phyloP scores from a whole-genome alignment of 2,113 vertebrate genomes.

The Serilophus lunatus region DNA sequence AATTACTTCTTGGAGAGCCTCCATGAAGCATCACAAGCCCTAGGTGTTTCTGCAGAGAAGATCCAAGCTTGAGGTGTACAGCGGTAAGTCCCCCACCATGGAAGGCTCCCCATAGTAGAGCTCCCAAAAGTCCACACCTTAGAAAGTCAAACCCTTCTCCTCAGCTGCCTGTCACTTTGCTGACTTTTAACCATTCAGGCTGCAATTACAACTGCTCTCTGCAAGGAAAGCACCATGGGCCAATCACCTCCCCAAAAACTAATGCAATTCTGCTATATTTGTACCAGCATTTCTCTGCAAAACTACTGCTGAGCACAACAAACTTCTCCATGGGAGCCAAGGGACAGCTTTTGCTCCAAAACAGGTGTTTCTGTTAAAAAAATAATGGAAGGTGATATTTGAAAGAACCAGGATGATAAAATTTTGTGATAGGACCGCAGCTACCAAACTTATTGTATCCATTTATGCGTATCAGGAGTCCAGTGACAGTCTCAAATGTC shows the following conservation, averaged over 20 bases:
- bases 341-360: background rate
- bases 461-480: background rate
- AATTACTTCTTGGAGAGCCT: background rate
- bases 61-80: background rate
- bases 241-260: background rate
- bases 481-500: background rate
- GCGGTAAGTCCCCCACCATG: accelerated
- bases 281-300: background rate
- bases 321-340: background rate
- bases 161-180: background rate
- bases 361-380: background rate
- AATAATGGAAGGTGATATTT: background rate
- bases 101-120: accelerated
- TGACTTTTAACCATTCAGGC: background rate
- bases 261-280: background rate
- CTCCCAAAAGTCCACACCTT: background rate
- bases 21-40: background rate
- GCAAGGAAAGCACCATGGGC: background rate
- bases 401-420: background rate
- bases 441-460: background rate
- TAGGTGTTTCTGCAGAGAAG: background rate
- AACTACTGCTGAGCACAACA: background rate
- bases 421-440: background rate
- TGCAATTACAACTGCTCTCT: background rate
- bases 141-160: background rate